Conservation (phyloP, 2,113 vertebrate genomes). For the Percopsis transmontana region DNA sequence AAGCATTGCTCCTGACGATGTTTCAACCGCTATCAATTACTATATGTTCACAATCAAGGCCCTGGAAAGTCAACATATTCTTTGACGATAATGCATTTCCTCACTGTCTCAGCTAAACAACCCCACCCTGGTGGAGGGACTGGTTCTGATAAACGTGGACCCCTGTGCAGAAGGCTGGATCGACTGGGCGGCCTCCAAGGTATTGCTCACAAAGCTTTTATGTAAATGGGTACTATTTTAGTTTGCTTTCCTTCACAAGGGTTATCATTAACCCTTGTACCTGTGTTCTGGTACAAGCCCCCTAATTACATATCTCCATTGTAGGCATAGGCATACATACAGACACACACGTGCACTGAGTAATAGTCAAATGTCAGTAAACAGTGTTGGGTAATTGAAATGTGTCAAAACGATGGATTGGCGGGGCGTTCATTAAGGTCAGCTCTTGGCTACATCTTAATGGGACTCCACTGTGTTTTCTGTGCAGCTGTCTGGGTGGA, state of each 20-base stretch:
- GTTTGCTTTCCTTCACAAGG: too few species aligned
- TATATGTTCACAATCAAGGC: too few species aligned
- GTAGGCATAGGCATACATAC: too few species aligned
- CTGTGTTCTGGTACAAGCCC: too few species aligned
- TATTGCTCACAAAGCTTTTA: constrained; percentile 63
- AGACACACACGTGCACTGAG: too few species aligned
- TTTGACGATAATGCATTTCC: background rate
- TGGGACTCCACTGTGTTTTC: constrained; percentile 7
- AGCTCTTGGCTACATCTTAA: background rate
- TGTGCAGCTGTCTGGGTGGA: constrained; percentile 91
- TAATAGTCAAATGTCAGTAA: background rate
- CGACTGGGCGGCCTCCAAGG: constrained; percentile 98
- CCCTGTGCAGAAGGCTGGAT: constrained; percentile 98
- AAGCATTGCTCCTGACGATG: too few species aligned
- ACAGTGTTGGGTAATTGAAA: background rate
- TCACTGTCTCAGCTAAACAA: constrained; percentile 83
- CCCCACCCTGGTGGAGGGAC: constrained; percentile 89
- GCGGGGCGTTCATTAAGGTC: background rate
- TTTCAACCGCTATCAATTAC: too few species aligned
- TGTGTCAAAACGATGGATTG: too few species aligned
- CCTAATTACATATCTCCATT: background rate
- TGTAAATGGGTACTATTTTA: too few species aligned
- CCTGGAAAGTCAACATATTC: too few species aligned
- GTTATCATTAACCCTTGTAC: too few species aligned
- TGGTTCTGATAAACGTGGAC: constrained; percentile 93